These are phyloP conservation scores for Poecile montanus DNA, from an alignment of 2,797 vertebrate species.

Conservation along the genomic window DNA sequence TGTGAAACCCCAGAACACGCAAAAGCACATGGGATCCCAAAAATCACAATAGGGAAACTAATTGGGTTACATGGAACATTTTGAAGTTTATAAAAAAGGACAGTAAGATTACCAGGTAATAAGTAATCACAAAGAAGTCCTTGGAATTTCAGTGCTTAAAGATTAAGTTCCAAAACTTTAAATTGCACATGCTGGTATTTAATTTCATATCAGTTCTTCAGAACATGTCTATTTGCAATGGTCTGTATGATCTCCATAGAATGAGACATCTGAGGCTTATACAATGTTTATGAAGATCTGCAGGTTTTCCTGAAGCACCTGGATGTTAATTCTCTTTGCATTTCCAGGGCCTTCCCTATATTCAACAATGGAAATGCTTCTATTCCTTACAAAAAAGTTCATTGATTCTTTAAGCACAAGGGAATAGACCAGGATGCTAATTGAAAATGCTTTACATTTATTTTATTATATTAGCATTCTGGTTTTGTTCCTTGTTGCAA, in stretches of 20 bases:
- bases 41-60: background rate
- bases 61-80: background rate
- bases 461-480: conserved; percentile 15
- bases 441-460: background rate
- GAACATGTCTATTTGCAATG: background rate
- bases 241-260: background rate
- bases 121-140: background rate
- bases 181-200: background rate
- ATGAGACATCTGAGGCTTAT: background rate
- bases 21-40: background rate
- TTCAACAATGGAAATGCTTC: conserved; percentile 42
- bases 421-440: conserved; percentile 27
- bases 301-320: background rate
- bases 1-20: background rate
- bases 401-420: conserved; percentile 24
- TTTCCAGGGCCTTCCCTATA: conserved; percentile 30
- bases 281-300: background rate
- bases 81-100: background rate
- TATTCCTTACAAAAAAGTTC: conserved; percentile 30
- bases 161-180: background rate
- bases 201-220: background rate
- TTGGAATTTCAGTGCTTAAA: background rate
- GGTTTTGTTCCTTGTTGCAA: background rate
- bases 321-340: background rate
- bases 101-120: background rate